A percentile compares a stretch with the other conserved stretches of the same genome.
These are phyloP conservation scores for Holacanthus passer DNA, from an alignment of 2,113 vertebrate species.

Conservation along the genomic window DNA sequence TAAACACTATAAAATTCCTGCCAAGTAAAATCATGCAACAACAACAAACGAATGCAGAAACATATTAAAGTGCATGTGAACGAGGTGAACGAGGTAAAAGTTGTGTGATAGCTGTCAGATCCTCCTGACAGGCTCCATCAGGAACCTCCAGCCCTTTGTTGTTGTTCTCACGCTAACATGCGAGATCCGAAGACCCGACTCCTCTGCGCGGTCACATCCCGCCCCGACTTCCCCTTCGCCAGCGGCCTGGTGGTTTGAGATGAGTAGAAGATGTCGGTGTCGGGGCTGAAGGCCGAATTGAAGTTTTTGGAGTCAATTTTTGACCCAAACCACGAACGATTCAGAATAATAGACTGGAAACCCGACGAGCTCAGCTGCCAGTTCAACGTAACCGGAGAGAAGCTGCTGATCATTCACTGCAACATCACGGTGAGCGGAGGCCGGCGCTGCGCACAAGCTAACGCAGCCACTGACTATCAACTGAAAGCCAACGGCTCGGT, in stretches of 20 bases:
- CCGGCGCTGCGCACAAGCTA: slow-evolving; percentile 71
- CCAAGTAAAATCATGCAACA: neutral
- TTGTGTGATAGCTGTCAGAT: neutral
- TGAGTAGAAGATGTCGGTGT: slow-evolving; percentile 96
- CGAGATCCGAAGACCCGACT: slow-evolving; percentile 74
- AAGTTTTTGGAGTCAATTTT: slow-evolving; percentile 98
- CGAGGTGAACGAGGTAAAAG: neutral
- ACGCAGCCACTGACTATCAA: slow-evolving; percentile 64
- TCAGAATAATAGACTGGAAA: slow-evolving; percentile 96
- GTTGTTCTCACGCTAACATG: slow-evolving; percentile 81
- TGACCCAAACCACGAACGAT: slow-evolving; percentile 95
- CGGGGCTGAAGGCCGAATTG: slow-evolving; percentile 97
- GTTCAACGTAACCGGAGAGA: slow-evolving; percentile 89
- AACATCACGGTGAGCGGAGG: slow-evolving; percentile 93
- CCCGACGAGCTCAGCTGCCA: slow-evolving; percentile 96
- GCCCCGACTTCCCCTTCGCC: slow-evolving; percentile 81
- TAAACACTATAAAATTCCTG: neutral
- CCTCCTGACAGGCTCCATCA: neutral
- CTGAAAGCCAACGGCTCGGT: slow-evolving; percentile 58
- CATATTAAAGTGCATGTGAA: neutral
- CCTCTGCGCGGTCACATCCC: slow-evolving; percentile 78
- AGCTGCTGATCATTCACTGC: slow-evolving; percentile 95
- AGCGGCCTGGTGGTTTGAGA: slow-evolving; percentile 85
- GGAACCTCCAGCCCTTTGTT: slow-evolving; percentile 76
- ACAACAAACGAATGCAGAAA: neutral